Conservation (phyloP, 1,140 invertebrate genomes). For the Calephelis nemesis region DNA sequence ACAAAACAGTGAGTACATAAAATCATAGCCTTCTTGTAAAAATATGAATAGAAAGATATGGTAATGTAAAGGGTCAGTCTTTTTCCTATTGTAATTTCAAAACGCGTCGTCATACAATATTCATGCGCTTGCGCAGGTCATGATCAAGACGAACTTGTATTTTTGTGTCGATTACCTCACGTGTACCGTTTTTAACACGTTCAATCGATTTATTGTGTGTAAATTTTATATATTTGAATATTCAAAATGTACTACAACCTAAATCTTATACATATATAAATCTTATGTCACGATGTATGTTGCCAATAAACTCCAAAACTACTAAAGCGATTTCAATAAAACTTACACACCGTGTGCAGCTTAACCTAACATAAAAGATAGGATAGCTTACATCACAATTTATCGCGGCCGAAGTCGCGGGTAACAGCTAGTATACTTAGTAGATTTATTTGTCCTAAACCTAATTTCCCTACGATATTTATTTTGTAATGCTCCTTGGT, state of each 20-base stretch:
- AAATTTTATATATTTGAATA: constrained; percentile 28
- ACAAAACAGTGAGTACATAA: neutral
- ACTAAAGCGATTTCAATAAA: too few species aligned
- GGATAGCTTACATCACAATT: too few species aligned
- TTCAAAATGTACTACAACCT: neutral
- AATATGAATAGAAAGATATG: constrained; percentile 21
- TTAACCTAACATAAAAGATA: too few species aligned
- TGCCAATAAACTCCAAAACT: too few species aligned
- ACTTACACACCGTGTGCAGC: too few species aligned
- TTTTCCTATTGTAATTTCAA: constrained; percentile 53
- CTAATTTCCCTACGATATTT: too few species aligned
- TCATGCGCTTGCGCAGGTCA: constrained; percentile 65
- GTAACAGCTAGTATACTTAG: too few species aligned
- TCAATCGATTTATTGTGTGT: constrained; percentile 36
- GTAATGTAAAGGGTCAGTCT: constrained; percentile 26
- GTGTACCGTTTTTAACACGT: constrained; percentile 28
- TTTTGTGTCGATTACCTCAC: constrained; percentile 50
- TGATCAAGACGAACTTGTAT: constrained; percentile 72
- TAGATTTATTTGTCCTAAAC: too few species aligned
- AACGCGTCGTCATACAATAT: constrained; percentile 65
- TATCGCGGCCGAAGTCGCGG: too few species aligned
- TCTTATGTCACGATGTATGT: too few species aligned
- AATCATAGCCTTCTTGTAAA: neutral
- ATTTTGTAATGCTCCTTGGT: too few species aligned
- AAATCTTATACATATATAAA: neutral